These are phyloP conservation scores for Amiota minor DNA, from an alignment of 2,888 invertebrate genomes.

Conservation along the genomic window DNA sequence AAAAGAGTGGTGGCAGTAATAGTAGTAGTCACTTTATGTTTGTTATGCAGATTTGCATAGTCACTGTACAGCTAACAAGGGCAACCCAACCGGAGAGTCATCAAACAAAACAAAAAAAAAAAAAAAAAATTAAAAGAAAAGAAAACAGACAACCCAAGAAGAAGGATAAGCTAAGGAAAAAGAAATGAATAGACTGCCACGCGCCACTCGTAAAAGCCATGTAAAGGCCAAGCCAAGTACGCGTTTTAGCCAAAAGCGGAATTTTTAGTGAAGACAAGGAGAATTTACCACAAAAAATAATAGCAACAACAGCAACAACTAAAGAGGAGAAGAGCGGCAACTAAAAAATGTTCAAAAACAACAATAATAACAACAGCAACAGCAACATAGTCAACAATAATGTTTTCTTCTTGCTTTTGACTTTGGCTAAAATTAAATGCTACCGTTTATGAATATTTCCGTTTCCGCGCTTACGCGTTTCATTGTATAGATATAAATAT, in stretches of 20 bases:
- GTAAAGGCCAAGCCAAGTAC: slow-evolving; percentile 55
- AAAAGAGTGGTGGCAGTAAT: neutral
- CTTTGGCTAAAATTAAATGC: slow-evolving; percentile 48
- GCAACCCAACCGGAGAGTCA: neutral
- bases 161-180: no score
- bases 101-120: neutral
- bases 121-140: no score
- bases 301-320: neutral
- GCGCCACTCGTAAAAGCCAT: slow-evolving; percentile 37
- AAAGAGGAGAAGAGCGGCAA: neutral
- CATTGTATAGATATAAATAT: neutral
- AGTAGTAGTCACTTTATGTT: neutral
- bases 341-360: neutral
- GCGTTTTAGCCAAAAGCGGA: slow-evolving; percentile 19
- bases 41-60: slow-evolving; percentile 14
- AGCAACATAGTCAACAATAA: neutral
- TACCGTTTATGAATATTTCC: slow-evolving; percentile 37
- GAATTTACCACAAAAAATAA: slow-evolving; percentile 11
- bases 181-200: slow-evolving; percentile 26
- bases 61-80: neutral
- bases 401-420: slow-evolving; percentile 25
- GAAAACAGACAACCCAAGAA: no score
- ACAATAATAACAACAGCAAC: slow-evolving; percentile 27
- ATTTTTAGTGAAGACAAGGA: neutral
- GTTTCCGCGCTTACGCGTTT: slow-evolving; percentile 30